Evolutionary conservation across 2,888 invertebrate genomes (phyloP).

Genomic region (Tipula helvola): DNA sequence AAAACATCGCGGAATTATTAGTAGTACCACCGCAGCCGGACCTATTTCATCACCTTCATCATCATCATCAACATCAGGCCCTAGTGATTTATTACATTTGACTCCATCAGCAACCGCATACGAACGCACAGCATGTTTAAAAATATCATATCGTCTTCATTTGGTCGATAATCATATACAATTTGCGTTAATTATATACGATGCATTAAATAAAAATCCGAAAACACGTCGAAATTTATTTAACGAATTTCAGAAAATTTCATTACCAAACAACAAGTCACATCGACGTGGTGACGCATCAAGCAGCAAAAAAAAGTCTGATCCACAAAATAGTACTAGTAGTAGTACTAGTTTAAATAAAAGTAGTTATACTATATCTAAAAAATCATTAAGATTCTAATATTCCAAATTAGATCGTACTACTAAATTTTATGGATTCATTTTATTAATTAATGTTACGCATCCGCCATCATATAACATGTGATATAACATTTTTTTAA

Average conservation of each 20-base stretch:
- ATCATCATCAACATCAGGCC: background rate
- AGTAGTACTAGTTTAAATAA: background rate
- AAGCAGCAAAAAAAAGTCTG: background rate
- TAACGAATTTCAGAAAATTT: constrained; percentile 20
- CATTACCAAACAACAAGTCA: background rate
- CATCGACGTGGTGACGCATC: background rate
- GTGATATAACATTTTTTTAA: background rate
- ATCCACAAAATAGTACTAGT: background rate
- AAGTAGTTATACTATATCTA: background rate
- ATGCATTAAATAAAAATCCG: constrained; percentile 18
- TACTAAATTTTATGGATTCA: background rate
- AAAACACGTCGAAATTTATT: constrained; percentile 23
- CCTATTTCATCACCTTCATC: background rate
- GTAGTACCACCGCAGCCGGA: background rate
- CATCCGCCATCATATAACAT: background rate
- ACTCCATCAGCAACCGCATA: constrained; percentile 13
- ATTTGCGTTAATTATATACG: constrained; percentile 26
- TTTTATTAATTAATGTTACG: too few species aligned
- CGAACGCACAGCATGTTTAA: constrained; percentile 23
- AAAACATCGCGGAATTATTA: constrained; percentile 10
- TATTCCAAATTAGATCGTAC: too few species aligned
- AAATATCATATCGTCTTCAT: constrained; percentile 24
- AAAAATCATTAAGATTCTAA: constrained; percentile 7
- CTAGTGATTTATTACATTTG: background rate
- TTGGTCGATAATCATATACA: constrained; percentile 22